A percentile compares a stretch with the other conserved stretches of the same genome.
Conservation (phyloP, 2,888 invertebrate genomes). For the Oscheius sp. region DNA sequence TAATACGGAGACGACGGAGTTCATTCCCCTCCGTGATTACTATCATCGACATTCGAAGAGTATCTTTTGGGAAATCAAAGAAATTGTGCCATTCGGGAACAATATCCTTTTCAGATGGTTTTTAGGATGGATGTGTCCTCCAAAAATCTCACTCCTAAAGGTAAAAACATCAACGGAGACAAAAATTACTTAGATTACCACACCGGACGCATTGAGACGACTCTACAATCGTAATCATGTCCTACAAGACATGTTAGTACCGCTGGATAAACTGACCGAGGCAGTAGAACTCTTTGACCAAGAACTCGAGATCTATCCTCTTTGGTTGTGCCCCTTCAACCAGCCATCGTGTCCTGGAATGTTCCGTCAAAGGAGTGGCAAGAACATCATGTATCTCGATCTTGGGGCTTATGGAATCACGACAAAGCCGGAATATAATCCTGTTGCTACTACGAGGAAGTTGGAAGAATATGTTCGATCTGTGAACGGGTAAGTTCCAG, state of each 20-base stretch:
- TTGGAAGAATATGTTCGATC: slow-evolving; percentile 80
- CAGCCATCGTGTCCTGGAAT: slow-evolving; percentile 79
- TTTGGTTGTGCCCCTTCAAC: slow-evolving; percentile 85
- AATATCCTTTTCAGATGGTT: slow-evolving; percentile 79
- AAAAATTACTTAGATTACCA: slow-evolving; percentile 40
- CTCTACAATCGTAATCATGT: slow-evolving; percentile 83
- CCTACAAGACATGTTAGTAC: slow-evolving; percentile 84
- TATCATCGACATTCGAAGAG: slow-evolving; percentile 84
- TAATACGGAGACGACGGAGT: slow-evolving; percentile 70
- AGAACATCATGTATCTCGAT: slow-evolving; percentile 80
- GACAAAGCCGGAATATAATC: slow-evolving; percentile 76
- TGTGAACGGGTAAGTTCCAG: slow-evolving; percentile 74
- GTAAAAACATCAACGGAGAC: slow-evolving; percentile 65
- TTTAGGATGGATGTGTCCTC: slow-evolving; percentile 85
- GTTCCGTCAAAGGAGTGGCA: slow-evolving; percentile 75
- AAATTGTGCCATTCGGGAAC: slow-evolving; percentile 86
- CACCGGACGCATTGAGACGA: slow-evolving; percentile 39
- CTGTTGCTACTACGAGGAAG: slow-evolving; percentile 78
- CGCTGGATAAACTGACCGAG: slow-evolving; percentile 76
- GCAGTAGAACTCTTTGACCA: slow-evolving; percentile 78
- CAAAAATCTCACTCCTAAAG: slow-evolving; percentile 83
- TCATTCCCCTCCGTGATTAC: slow-evolving; percentile 83
- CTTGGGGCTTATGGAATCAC: slow-evolving; percentile 81
- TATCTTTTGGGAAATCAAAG: slow-evolving; percentile 86
- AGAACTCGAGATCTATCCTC: slow-evolving; percentile 80